These are phyloP conservation scores for Agrotis exclamationis DNA, from an alignment of 2,888 invertebrate genomes.

Conservation along the genomic window DNA sequence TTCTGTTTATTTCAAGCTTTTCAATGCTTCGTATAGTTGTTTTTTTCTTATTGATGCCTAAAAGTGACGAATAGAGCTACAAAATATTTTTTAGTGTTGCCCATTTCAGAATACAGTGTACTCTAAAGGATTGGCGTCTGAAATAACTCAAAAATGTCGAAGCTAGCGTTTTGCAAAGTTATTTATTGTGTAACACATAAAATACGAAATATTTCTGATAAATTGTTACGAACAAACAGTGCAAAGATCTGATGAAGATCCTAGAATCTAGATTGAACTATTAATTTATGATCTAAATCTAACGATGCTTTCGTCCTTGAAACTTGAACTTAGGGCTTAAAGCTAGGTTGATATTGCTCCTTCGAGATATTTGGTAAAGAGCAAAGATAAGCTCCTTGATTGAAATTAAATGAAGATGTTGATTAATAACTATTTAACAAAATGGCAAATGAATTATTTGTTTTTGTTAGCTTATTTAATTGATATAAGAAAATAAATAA, in stretches of 20 bases:
- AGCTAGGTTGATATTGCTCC: slow-evolving; percentile 4
- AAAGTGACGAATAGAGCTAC: background rate
- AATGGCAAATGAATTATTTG: background rate
- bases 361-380: slow-evolving; percentile 12
- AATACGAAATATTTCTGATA: slow-evolving; percentile 14
- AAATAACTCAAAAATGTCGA: background rate
- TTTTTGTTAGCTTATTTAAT: too few relatives aligned
- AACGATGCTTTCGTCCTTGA: slow-evolving; percentile 20
- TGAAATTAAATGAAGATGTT: slow-evolving; percentile 4
- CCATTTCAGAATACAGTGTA: background rate
- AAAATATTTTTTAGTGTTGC: background rate
- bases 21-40: background rate
- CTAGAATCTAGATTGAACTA: slow-evolving; percentile 26
- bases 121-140: background rate
- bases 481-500: too few relatives aligned
- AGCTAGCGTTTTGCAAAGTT: background rate
- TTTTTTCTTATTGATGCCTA: background rate
- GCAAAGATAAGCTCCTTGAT: slow-evolving; percentile 6
- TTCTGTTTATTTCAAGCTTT: background rate
- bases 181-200: background rate
- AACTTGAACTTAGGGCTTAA: slow-evolving; percentile 22
- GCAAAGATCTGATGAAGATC: slow-evolving; percentile 42
- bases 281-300: slow-evolving; percentile 28
- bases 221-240: background rate
- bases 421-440: background rate